Evolutionary conservation across 2,888 invertebrate species (phyloP).

Genomic region (Hydrotaea diabolus): DNA sequence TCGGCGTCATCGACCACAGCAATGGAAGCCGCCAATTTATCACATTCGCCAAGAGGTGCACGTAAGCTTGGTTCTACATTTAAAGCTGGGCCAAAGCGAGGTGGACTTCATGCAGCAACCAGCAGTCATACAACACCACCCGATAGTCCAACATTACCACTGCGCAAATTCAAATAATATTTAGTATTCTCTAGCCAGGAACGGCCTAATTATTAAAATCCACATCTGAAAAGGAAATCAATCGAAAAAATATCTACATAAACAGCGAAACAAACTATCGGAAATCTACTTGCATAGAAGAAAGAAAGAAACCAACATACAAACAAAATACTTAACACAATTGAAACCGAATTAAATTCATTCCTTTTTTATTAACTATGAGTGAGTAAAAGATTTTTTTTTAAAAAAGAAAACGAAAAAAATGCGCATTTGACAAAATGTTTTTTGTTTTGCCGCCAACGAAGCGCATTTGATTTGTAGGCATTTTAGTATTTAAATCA

Average conservation of each 20-base stretch:
- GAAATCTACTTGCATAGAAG: constrained; percentile 20
- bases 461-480: constrained; percentile 66
- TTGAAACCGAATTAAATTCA: constrained; percentile 65
- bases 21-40: constrained; percentile 75
- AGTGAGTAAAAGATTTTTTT: constrained; percentile 51
- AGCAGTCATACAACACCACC: constrained; percentile 72
- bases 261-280: constrained; percentile 60
- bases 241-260: constrained; percentile 52
- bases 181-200: constrained; percentile 66
- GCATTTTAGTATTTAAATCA: constrained; percentile 62
- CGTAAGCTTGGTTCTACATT: constrained; percentile 78
- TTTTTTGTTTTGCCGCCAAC: constrained; percentile 55
- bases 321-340: constrained; percentile 50
- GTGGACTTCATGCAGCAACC: constrained; percentile 71
- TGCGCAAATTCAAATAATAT: constrained; percentile 79
- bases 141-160: constrained; percentile 80
- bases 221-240: constrained; percentile 14
- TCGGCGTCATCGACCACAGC: constrained; percentile 77
- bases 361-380: constrained; percentile 62
- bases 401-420: constrained; percentile 35
- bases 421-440: constrained; percentile 63
- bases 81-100: constrained; percentile 77
- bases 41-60: constrained; percentile 78
- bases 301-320: constrained; percentile 14
- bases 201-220: constrained; percentile 47